Conservation (phyloP, 2,888 invertebrate genomes). For the Parasteatoda lunata region DNA sequence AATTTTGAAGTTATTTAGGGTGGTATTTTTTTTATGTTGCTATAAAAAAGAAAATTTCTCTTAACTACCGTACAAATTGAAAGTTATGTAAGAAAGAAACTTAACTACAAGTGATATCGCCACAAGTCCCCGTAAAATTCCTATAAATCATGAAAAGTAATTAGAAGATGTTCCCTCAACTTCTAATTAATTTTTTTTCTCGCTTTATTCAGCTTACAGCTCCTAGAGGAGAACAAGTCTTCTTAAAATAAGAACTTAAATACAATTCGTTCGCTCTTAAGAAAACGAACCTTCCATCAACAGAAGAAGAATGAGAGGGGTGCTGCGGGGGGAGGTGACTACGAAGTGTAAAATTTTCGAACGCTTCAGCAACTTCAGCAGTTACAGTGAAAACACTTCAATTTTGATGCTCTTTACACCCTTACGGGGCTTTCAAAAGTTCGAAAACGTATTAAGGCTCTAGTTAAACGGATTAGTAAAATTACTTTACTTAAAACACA, state of each 20-base stretch:
- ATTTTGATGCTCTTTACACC: constrained; percentile 39
- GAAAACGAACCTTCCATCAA: constrained; percentile 61
- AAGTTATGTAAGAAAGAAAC: too few relatives aligned
- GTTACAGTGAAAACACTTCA: constrained; percentile 47
- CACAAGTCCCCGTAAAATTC: too few relatives aligned
- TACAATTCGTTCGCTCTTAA: constrained; percentile 56
- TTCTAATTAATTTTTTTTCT: constrained; percentile 45
- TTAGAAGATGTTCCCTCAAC: constrained; percentile 27
- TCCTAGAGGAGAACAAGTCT: constrained; percentile 54
- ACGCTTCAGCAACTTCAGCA: constrained; percentile 56
- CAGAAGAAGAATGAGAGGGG: constrained; percentile 9
- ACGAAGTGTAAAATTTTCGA: constrained; percentile 61
- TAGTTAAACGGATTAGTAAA: constrained; percentile 64
- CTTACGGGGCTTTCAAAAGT: constrained; percentile 54
- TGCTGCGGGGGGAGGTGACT: constrained; percentile 22
- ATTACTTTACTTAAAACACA: constrained; percentile 37
- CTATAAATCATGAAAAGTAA: neutral
- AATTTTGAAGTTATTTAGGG: too few relatives aligned
- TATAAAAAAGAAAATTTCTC: too few relatives aligned
- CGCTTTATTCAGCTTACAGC: constrained; percentile 30
- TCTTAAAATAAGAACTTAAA: constrained; percentile 66
- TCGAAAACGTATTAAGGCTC: constrained; percentile 41
- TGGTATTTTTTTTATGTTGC: too few relatives aligned
- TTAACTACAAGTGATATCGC: too few relatives aligned
- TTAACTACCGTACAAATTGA: too few relatives aligned